A percentile compares a stretch with the other conserved stretches of the same genome.
These are phyloP conservation scores for Elaphurus davidianus DNA, from an alignment of 2,113 vertebrate species.

Conservation along the genomic window DNA sequence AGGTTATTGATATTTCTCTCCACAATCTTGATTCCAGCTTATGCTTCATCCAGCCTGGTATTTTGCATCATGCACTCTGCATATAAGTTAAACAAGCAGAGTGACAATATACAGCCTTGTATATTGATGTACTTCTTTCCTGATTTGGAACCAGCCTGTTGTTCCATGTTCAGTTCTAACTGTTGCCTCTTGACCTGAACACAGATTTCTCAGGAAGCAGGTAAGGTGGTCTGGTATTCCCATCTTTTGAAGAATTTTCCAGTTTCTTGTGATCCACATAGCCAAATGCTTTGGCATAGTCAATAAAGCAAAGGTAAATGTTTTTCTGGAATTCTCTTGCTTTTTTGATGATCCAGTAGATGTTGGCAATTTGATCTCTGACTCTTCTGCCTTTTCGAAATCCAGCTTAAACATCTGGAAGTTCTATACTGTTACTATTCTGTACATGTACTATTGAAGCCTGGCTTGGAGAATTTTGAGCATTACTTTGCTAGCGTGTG, in stretches of 20 bases:
- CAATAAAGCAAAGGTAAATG: background rate
- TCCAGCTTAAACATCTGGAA: background rate
- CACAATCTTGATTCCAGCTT: background rate
- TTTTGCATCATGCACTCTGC: background rate
- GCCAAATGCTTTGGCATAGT: background rate
- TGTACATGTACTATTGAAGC: background rate
- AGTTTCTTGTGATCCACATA: background rate
- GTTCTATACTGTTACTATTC: background rate
- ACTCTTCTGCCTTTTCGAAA: background rate
- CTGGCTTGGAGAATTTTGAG: background rate
- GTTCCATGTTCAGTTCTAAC: background rate
- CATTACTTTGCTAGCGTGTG: background rate
- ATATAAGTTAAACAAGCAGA: background rate
- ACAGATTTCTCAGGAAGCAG: background rate
- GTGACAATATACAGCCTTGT: background rate
- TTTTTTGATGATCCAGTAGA: background rate
- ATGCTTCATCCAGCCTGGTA: background rate
- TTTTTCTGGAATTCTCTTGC: background rate
- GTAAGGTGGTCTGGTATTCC: background rate
- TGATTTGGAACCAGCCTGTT: fast-evolving
- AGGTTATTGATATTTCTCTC: background rate
- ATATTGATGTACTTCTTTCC: background rate
- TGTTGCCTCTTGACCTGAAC: background rate
- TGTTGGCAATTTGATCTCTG: background rate
- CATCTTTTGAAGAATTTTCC: background rate